Conservation (phyloP, 2,113 vertebrate genomes). For the Saccopteryx leptura region DNA sequence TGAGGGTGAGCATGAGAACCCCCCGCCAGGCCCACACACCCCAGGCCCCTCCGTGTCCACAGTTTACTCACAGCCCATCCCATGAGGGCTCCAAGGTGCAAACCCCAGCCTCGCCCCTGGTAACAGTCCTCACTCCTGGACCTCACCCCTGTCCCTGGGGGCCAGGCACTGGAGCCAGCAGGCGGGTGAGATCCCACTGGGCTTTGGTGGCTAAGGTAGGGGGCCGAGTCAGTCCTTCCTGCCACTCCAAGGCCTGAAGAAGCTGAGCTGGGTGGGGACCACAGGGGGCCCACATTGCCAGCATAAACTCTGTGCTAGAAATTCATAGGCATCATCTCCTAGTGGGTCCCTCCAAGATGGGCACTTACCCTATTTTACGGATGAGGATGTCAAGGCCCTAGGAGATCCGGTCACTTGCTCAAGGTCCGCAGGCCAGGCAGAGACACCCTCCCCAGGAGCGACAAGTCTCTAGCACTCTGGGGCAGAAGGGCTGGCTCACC, state of each 20-base stretch:
- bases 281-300: rapidly evolving
- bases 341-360: not conserved
- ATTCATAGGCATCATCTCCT: not conserved
- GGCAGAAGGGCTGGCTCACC: not conserved
- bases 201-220: not conserved
- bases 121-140: not conserved
- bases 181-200: not conserved
- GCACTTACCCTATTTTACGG: not conserved
- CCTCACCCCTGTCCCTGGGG: not conserved
- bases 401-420: not conserved
- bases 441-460: not conserved
- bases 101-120: not conserved
- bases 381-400: not conserved
- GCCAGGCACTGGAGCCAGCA: not conserved
- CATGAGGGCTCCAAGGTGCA: rapidly evolving
- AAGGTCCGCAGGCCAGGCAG: not conserved
- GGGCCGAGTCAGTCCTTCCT: not conserved
- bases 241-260: not conserved
- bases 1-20: too few relatives aligned
- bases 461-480: not conserved
- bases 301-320: not conserved
- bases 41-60: rapidly evolving
- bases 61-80: not conserved
- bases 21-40: not conserved
- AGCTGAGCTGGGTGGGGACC: not conserved